Evolutionary conservation across 2,113 vertebrate species (phyloP).

Genomic region (Phycodurus eques): DNA sequence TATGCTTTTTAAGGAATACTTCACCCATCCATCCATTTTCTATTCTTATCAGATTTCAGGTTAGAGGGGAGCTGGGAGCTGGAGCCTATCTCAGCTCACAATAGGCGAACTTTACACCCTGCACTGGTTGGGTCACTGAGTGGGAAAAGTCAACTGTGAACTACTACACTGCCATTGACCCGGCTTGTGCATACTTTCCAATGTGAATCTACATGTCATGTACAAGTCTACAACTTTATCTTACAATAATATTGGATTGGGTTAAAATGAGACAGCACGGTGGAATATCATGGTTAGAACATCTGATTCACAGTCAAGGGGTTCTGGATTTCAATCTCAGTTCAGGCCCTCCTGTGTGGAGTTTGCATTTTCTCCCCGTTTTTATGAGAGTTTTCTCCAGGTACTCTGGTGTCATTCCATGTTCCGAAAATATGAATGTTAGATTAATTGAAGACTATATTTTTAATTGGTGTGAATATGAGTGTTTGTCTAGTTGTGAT

Average conservation of each 20-base stretch:
- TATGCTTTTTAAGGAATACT: too few relatives aligned
- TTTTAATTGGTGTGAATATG: too few relatives aligned
- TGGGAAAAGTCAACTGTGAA: not conserved
- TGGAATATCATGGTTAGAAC: not conserved
- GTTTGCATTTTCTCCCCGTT: too few relatives aligned
- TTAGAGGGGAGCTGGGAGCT: not conserved
- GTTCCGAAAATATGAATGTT: too few relatives aligned
- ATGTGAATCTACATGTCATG: too few relatives aligned
- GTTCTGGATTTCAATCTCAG: too few relatives aligned
- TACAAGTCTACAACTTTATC: not conserved
- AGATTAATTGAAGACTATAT: too few relatives aligned
- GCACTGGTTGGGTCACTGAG: not conserved
- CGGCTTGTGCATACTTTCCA: not conserved
- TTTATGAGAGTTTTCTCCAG: too few relatives aligned
- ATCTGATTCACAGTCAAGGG: not conserved
- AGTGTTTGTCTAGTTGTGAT: too few relatives aligned
- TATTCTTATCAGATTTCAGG: not conserved
- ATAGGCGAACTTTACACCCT: not conserved
- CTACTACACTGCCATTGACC: not conserved
- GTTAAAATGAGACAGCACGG: not conserved
- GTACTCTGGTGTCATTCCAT: not conserved
- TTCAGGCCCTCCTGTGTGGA: too few relatives aligned
- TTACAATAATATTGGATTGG: not conserved
- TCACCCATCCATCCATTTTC: not conserved
- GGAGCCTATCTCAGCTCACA: not conserved